Base-by-base conservation (phyloP, 2,888 invertebrate genomes). In the Nezara viridula region DNA sequence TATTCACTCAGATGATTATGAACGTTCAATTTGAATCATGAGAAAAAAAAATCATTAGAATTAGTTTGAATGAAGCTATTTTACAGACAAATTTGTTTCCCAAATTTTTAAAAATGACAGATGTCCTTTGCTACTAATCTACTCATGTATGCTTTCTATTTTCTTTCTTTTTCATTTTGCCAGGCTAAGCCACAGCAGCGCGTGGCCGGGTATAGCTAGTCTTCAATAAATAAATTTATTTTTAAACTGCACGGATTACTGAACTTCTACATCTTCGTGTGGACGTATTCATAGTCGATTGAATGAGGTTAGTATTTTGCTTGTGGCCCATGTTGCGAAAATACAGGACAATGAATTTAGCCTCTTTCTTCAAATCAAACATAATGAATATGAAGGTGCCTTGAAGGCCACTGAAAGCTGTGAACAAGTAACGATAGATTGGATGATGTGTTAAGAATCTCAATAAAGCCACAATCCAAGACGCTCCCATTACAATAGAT, bases 381-480 rank as follows among this genome's bases (percentile, higher is more conserved):
- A 90, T 73, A 37, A 90, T 77, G 49, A 90, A 90, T n/a, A 90
- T 87, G 40, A 90, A 89, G 19, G 88, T 66, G 32, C 90, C 90
- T 77, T 90, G 90, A 19, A 90, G 88, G 12, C 89, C 89, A 40
- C 88, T 88, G 40, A 88, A 73, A 9, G 89, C 32, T 19, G 88
- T 89, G 37, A 89, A 90, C 21, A 81, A 52, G 52, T 89, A 89
- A 14, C 86, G 49, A 55, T 86, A 88, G n/a, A 47, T 10, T 1
- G 66, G 77, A 10, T 49, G 81, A 27, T 88, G 27, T 0, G 89
- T 81, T 4, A 90, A 44, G n/a, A 89, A 73, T 24, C 86, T 32
- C 27, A 89, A 2, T 47, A 88, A 77, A 0, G 89, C 85, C 1
- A 88, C 86, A 7, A 50, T 32, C 89, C 89, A 89, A 19, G 88